Evolutionary conservation across 2,113 vertebrate genomes (phyloP).

Genomic region (Odontesthes bonariensis): DNA sequence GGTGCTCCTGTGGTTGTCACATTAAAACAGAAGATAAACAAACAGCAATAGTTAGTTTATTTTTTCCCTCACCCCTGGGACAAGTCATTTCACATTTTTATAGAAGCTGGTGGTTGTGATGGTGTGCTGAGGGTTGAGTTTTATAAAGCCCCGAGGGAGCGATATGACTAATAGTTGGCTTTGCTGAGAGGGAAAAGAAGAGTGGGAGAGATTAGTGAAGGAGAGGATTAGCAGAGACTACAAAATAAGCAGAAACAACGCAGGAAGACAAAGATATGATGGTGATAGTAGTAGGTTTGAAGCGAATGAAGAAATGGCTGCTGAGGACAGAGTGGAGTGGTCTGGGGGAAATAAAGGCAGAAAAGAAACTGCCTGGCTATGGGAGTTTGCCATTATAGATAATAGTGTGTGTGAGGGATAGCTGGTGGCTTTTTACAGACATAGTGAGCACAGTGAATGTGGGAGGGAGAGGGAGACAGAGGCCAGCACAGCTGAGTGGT

Average conservation of each 20-base stretch:
- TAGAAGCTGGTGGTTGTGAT: constrained; percentile 48
- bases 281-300: constrained; percentile 19
- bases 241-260: constrained; percentile 62
- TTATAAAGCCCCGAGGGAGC: constrained; percentile 68
- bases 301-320: constrained; percentile 13
- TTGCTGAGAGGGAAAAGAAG: constrained; percentile 47
- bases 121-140: constrained; percentile 51
- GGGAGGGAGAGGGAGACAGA: constrained; percentile 51
- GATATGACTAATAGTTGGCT: constrained; percentile 68
- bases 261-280: constrained; percentile 19
- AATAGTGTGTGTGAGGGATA: constrained; percentile 54
- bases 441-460: constrained; percentile 64
- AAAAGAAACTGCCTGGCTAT: constrained; percentile 37
- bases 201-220: constrained; percentile 63
- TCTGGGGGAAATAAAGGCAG: constrained; percentile 39
- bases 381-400: constrained; percentile 66
- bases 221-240: constrained; percentile 63
- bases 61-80: constrained; percentile 61
- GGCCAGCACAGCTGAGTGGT: constrained; percentile 77
- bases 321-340: constrained; percentile 36
- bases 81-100: constrained; percentile 65
- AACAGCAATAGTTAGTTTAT: constrained; percentile 64
- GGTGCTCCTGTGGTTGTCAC: constrained; percentile 74
- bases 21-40: constrained; percentile 79
- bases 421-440: constrained; percentile 71